Evolutionary conservation across 2,797 vertebrate species (phyloP).

Genomic region (Esox masquinongy): DNA sequence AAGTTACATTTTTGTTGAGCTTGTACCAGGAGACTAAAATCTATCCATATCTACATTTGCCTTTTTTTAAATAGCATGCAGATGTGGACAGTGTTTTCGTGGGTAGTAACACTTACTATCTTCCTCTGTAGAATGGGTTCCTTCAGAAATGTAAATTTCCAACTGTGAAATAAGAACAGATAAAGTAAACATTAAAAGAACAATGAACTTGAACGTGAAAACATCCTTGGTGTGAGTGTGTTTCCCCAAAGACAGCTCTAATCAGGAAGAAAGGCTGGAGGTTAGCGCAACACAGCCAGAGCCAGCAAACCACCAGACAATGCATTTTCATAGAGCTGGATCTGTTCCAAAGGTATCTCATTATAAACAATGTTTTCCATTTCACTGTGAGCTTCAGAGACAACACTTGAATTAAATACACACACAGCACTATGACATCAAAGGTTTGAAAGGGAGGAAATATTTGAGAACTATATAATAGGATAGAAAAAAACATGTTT

Average conservation of each 20-base stretch:
- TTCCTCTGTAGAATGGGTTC: conserved; percentile 93
- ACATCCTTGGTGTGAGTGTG: not conserved
- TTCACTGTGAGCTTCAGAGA: conserved; percentile 11
- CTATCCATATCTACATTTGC: not conserved
- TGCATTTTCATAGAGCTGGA: not conserved
- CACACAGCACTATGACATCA: not conserved
- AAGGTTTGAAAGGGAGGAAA: conserved; percentile 1
- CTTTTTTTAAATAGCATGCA: not conserved
- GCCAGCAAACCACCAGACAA: not conserved
- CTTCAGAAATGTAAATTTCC: conserved; percentile 96
- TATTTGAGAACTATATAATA: not conserved
- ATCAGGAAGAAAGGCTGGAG: not conserved
- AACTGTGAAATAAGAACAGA: conserved; percentile 76
- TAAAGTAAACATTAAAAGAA: not conserved
- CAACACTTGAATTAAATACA: not conserved
- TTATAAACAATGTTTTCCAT: not conserved
- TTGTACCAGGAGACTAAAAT: not conserved
- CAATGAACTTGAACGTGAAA: not conserved
- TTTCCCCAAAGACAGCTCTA: not conserved
- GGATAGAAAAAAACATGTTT: not conserved
- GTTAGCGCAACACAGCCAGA: not conserved
- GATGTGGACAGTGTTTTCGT: not conserved
- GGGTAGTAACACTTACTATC: conserved; percentile 84
- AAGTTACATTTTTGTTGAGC: not conserved
- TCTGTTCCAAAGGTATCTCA: not conserved